phyloP scores from a whole-genome alignment of 1,140 invertebrate genomes.

The Drosophila mojavensis region DNA sequence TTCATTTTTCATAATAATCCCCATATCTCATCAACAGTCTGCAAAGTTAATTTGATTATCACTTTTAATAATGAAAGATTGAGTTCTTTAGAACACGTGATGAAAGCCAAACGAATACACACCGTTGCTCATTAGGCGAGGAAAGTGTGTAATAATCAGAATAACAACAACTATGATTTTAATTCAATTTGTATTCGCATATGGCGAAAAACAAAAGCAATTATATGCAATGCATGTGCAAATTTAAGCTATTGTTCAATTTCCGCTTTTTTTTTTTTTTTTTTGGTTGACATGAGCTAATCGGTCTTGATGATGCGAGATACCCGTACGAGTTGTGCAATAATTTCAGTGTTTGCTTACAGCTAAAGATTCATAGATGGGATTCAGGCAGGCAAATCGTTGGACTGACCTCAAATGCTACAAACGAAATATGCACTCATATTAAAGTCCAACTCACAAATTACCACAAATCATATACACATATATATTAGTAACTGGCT shows the following conservation, averaged over 20 bases:
- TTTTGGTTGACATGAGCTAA: constrained; percentile 10
- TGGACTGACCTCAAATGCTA: constrained; percentile 27
- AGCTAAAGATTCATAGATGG: constrained; percentile 17
- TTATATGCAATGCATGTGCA: constrained; percentile 36
- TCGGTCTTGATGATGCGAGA: constrained; percentile 3
- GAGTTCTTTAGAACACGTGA: too few relatives aligned
- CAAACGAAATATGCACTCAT: constrained; percentile 18
- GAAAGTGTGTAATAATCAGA: not conserved
- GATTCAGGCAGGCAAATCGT: constrained; percentile 12
- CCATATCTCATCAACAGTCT: too few relatives aligned
- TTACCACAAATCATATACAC: constrained; percentile 37
- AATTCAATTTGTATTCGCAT: constrained; percentile 1
- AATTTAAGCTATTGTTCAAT: constrained; percentile 29
- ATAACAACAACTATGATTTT: not conserved
- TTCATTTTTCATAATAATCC: too few relatives aligned
- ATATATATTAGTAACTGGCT: not conserved
- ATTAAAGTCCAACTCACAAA: constrained; percentile 19
- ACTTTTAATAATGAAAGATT: too few relatives aligned
- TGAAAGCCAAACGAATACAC: too few relatives aligned
- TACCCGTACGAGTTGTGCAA: constrained; percentile 5
- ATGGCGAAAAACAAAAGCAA: constrained; percentile 20
- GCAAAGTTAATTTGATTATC: too few relatives aligned
- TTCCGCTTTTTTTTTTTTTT: not conserved
- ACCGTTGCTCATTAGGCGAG: too few relatives aligned
- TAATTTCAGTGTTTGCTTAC: not conserved